A percentile compares a stretch with the other conserved stretches of the same genome.
phyloP scores from a whole-genome alignment of 2,888 invertebrate species.

The Oeneis ivallda region DNA sequence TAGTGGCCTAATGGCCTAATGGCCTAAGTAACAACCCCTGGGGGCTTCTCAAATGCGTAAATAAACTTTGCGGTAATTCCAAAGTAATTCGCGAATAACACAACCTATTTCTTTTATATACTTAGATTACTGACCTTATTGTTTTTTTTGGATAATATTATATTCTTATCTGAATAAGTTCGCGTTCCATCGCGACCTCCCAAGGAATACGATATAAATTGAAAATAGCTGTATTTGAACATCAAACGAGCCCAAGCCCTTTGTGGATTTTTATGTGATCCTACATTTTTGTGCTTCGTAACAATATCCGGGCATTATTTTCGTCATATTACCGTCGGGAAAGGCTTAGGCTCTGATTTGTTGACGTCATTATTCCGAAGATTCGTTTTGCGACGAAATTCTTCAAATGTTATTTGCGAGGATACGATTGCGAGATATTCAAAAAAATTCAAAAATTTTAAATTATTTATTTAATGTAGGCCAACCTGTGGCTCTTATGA shows the following conservation, averaged over 20 bases:
- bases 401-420: not conserved
- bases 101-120: no score
- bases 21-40: no score
- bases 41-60: no score
- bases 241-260: conserved; percentile 65
- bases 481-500: no score
- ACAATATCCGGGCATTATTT: conserved; percentile 40
- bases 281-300: conserved; percentile 43
- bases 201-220: conserved; percentile 67
- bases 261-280: conserved; percentile 58
- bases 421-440: no score
- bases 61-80: no score
- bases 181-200: conserved; percentile 25
- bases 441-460: no score
- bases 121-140: no score
- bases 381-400: conserved; percentile 13
- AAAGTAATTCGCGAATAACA: no score
- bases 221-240: conserved; percentile 72
- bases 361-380: conserved; percentile 27
- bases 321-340: conserved; percentile 35
- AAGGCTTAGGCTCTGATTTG: conserved; percentile 34
- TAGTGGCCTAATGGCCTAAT: no score
- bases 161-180: conserved; percentile 16
- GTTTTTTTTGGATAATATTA: not conserved
- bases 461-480: no score